phyloP scores from a whole-genome alignment of 1,140 invertebrate species.

The Cecropterus lyciades region DNA sequence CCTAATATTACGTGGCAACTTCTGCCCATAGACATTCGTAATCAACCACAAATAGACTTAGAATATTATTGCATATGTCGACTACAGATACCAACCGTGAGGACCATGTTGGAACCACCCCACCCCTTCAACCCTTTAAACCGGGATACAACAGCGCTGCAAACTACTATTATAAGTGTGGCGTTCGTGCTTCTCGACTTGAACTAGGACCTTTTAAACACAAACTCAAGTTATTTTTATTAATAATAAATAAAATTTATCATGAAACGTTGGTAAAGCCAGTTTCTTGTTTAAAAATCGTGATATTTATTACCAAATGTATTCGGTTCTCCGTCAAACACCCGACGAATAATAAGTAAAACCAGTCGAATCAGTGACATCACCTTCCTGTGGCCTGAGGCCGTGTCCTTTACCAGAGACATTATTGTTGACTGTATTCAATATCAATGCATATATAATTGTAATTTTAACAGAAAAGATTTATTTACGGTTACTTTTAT shows the following conservation, averaged over 20 bases:
- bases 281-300: slow-evolving; percentile 21
- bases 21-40: no score
- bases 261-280: not conserved
- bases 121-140: no score
- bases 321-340: slow-evolving; percentile 57
- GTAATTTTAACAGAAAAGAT: slow-evolving; percentile 27
- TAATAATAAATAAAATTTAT: not conserved
- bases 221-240: not conserved
- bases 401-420: slow-evolving; percentile 65
- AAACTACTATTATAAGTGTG: no score
- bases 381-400: slow-evolving; percentile 75
- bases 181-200: no score
- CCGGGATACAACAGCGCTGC: no score
- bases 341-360: slow-evolving; percentile 75
- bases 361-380: slow-evolving; percentile 81
- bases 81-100: no score
- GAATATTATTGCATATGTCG: no score
- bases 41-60: no score
- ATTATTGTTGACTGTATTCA: slow-evolving; percentile 30
- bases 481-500: not conserved
- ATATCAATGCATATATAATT: slow-evolving; percentile 28
- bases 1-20: no score
- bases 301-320: slow-evolving; percentile 40
- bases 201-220: no score
- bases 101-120: no score